Evolutionary conservation across 2,113 vertebrate genomes (phyloP).

Genomic region (Ictalurus furcatus): DNA sequence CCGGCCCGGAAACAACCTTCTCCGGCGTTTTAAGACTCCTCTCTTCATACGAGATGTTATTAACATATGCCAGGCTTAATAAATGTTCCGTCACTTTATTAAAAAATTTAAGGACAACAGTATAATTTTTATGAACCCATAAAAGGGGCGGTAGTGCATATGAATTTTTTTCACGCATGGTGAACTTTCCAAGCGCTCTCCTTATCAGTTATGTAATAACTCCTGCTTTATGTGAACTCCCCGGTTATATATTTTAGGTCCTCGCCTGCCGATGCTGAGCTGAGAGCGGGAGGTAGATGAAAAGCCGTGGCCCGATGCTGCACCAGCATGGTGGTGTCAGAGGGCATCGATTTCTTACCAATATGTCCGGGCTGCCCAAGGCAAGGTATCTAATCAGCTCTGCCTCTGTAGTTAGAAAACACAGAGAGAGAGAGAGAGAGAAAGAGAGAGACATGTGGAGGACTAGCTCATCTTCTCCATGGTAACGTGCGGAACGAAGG

Average conservation of each 20-base stretch:
- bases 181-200: constrained; percentile 91
- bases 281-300: constrained; percentile 30
- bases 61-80: constrained; percentile 91
- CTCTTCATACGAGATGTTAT: constrained; percentile 63
- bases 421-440: constrained; percentile 1
- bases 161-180: constrained; percentile 86
- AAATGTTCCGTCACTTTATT: constrained; percentile 90
- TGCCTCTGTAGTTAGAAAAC: constrained; percentile 28
- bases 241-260: constrained; percentile 54
- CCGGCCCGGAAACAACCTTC: constrained; percentile 56
- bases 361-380: constrained; percentile 36
- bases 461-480: constrained; percentile 43
- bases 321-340: constrained; percentile 9
- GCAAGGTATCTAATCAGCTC: constrained; percentile 45
- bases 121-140: constrained; percentile 89
- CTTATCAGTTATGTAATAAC: constrained; percentile 84
- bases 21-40: constrained; percentile 61
- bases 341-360: constrained; percentile 42
- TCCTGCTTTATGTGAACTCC: constrained; percentile 78
- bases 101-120: constrained; percentile 91
- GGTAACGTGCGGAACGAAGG: constrained; percentile 42
- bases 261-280: not conserved
- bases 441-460: constrained; percentile 1
- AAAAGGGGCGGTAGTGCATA: constrained; percentile 90
- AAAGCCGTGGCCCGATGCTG: constrained; percentile 23